Evolutionary conservation across 2,113 vertebrate species (phyloP).

Genomic region (Entomyzon cyanotis): DNA sequence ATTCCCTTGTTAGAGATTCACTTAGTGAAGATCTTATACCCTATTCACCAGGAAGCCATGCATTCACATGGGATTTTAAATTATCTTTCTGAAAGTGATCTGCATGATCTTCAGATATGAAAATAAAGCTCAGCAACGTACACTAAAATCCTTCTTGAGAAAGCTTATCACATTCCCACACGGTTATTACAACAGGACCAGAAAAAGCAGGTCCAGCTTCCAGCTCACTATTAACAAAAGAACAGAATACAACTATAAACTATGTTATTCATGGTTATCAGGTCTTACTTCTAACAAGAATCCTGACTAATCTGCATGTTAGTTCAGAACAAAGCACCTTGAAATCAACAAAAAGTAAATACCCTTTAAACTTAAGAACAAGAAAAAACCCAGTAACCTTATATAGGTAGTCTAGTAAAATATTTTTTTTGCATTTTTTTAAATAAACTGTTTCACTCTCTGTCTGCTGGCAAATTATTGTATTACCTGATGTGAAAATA

Average conservation of each 20-base stretch:
- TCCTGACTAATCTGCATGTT: not conserved
- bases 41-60: not conserved
- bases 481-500: not conserved
- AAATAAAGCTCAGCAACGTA: not conserved
- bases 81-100: not conserved
- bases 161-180: not conserved
- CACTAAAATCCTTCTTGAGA: not conserved
- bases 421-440: not conserved
- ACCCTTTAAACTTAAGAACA: not conserved
- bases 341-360: not conserved
- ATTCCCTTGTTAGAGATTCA: not conserved
- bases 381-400: not conserved
- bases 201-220: not conserved
- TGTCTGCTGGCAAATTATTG: not conserved
- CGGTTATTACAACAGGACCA: not conserved
- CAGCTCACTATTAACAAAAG: not conserved
- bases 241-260: not conserved
- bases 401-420: not conserved
- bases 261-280: not conserved
- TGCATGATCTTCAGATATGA: not conserved
- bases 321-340: not conserved
- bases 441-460: not conserved
- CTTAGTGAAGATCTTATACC: not conserved
- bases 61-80: not conserved
- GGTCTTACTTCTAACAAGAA: not conserved